phyloP scores from a whole-genome alignment of 2,888 invertebrate species.

The Ophion ellenae region DNA sequence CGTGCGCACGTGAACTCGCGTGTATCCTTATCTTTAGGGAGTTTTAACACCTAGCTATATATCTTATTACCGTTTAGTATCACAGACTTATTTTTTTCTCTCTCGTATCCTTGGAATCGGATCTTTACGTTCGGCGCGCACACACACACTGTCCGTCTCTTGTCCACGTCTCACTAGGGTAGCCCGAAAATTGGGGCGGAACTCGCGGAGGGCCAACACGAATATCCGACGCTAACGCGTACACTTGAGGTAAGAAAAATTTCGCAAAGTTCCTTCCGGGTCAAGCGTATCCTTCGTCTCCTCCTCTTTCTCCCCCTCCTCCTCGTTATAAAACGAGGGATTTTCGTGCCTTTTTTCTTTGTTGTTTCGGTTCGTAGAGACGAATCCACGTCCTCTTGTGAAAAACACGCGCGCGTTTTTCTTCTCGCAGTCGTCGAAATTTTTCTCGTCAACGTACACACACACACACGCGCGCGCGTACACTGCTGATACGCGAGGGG shows the following conservation, averaged over 20 bases:
- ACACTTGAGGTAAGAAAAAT: conserved; percentile 41
- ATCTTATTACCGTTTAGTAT: conserved; percentile 81
- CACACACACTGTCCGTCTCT: conserved; percentile 34
- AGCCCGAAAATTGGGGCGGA: conserved; percentile 65
- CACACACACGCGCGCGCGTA: conserved; percentile 14
- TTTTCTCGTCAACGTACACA: conserved; percentile 36
- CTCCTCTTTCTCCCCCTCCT: not conserved
- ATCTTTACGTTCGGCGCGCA: conserved; percentile 38
- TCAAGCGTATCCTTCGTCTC: conserved; percentile 29
- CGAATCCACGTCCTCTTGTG: conserved; percentile 24
- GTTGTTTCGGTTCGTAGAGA: not conserved
- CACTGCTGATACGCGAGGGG: conserved; percentile 19
- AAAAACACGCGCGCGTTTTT: conserved; percentile 44
- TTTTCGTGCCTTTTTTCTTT: not conserved
- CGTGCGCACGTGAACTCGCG: conserved; percentile 59
- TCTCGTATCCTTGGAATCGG: conserved; percentile 56
- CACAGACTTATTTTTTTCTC: conserved; percentile 76
- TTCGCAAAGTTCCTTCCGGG: conserved; percentile 41
- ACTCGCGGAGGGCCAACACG: conserved; percentile 60
- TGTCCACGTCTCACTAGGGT: conserved; percentile 47
- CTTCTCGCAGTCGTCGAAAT: conserved; percentile 9
- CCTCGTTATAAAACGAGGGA: conserved; percentile 34
- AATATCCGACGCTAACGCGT: conserved; percentile 56
- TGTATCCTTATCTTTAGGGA: conserved; percentile 73
- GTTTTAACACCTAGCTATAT: conserved; percentile 72